Conservation (phyloP, 2,113 vertebrate species). For the Lycaon pictus region DNA sequence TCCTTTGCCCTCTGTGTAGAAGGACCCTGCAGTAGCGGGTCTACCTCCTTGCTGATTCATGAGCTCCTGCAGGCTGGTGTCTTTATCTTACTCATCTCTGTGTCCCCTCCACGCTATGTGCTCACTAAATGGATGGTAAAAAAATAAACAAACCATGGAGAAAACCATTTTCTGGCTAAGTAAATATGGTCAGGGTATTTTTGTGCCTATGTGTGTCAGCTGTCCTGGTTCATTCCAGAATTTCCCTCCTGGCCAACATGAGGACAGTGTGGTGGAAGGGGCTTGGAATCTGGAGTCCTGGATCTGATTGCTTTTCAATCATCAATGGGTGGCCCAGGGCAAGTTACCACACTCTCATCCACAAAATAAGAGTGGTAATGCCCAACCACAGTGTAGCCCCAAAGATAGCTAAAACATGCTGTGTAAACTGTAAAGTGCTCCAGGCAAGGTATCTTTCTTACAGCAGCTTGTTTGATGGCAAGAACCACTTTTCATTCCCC, state of each 20-base stretch:
- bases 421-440: neutral
- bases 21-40: fast-evolving
- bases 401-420: neutral
- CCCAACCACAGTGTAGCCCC: neutral
- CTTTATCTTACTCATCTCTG: slow-evolving; percentile 31
- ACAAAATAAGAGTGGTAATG: neutral
- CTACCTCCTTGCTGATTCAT: neutral
- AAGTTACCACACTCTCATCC: neutral
- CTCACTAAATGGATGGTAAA: neutral
- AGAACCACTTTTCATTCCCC: neutral
- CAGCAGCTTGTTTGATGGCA: neutral
- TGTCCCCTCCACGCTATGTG: neutral
- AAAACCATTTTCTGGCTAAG: slow-evolving; percentile 42
- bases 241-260: fast-evolving
- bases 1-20: neutral
- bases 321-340: neutral
- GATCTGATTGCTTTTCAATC: neutral
- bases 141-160: slow-evolving; percentile 30
- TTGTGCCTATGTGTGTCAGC: neutral
- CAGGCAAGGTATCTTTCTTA: neutral
- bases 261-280: neutral
- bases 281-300: neutral
- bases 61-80: neutral
- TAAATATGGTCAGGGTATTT: slow-evolving; percentile 14
- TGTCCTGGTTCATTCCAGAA: slow-evolving; percentile 17